Base-by-base conservation (phyloP, 2,113 vertebrate genomes). In the Menidia beryllina region DNA sequence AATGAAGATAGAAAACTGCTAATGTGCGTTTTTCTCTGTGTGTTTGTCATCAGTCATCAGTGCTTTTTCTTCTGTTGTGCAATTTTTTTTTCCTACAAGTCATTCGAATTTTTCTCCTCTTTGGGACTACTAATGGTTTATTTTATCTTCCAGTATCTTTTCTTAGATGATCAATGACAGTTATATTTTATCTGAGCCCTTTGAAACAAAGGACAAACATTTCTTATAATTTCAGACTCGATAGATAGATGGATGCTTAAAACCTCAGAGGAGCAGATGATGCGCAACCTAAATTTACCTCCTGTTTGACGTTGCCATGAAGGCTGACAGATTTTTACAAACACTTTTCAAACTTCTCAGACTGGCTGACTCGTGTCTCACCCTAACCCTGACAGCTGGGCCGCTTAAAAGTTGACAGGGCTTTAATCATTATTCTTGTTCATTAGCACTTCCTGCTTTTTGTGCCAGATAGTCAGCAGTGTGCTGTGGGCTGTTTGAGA, bases 361-460 rank as follows among this genome's bases (percentile, higher is more conserved):
- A 38, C 48, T 43, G 41, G 11, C 27, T 77, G 75, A 69, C 75
- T 41, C 11, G 58, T 82, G 62, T 74, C 38, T 74, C 70, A 27
- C 55, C 41, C 26, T 23, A 67, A 57, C 53, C 12, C 52, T 24
- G 57, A 67, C 73, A 83, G 77, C 80, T 75, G 58, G 75, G 66
- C 21, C 52, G 56, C 68, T 66, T 47, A 57, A 64, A 70, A 67
- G 72, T 52, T 25, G 57, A 45, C 50, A 50, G n/a, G 36, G 51
- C 75, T 86, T 77, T 85, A 86, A 85, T 88, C 79, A 70, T 51
- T 65, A 25, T 41, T 34, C 15, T 45, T 49, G 25, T 83, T 82
- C 82, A 84, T 88, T 85, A 87, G 73, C 84, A 85, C 79, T 53
- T 83, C 60, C 69, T 51, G 55, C 20, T 12, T 61, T 24, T n/a